Evolutionary conservation across 2,797 vertebrate genomes (phyloP).

Genomic region (Bovichtus variegatus): DNA sequence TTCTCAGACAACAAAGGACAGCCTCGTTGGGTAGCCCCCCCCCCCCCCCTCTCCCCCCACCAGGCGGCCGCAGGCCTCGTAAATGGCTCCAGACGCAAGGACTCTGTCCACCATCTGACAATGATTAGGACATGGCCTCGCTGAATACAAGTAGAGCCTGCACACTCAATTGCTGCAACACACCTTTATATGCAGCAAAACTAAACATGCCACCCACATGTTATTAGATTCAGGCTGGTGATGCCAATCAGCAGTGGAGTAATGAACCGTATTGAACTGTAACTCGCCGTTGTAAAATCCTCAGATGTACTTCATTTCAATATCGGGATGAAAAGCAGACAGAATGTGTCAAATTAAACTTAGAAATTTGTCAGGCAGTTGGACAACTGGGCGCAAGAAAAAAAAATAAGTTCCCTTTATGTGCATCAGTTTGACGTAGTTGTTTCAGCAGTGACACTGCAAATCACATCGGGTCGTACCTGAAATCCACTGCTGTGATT

Average conservation of each 20-base stretch:
- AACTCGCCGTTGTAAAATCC: background rate
- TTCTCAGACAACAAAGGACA: conserved; percentile 80
- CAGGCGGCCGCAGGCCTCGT: conserved; percentile 71
- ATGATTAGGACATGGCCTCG: conserved; percentile 76
- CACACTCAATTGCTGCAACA: conserved; percentile 67
- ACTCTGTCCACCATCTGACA: conserved; percentile 82
- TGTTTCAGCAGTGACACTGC: background rate
- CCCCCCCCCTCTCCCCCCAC: conserved; percentile 2
- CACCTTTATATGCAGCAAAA: conserved; percentile 74
- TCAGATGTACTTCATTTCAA: conserved; percentile 1
- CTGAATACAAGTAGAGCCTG: conserved; percentile 59
- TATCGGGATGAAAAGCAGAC: background rate
- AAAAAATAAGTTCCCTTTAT: background rate
- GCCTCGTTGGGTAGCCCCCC: conserved; percentile 41
- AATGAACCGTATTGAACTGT: background rate
- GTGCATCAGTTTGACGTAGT: background rate
- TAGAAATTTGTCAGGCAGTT: background rate
- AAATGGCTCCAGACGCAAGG: conserved; percentile 80
- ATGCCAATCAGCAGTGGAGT: conserved; percentile 30
- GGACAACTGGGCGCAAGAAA: background rate
- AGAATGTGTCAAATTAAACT: conserved; percentile 1
- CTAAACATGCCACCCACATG: conserved; percentile 74
- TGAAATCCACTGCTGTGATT: background rate
- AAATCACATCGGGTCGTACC: background rate
- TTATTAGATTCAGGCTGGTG: conserved; percentile 34